Percentiles rank a stretch among this genome's conserved stretches.
Conservation (phyloP, 2,888 invertebrate genomes). For the Graphium colonna region DNA sequence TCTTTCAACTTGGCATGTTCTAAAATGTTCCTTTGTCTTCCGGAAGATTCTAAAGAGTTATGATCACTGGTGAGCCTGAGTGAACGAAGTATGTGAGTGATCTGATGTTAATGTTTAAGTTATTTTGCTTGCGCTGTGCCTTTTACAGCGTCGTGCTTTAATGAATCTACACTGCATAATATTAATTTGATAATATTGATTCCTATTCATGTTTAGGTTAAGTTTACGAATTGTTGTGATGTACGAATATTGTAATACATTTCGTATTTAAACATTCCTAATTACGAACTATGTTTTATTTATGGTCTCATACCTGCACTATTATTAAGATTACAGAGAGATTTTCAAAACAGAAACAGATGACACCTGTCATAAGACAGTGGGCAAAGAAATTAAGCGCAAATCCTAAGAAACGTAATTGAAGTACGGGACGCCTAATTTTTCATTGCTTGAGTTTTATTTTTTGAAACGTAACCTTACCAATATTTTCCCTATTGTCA, state of each 20-base stretch:
- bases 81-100: constrained; percentile 20
- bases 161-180: constrained; percentile 16
- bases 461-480: too few species aligned
- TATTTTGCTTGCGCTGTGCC: constrained; percentile 28
- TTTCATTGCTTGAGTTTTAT: too few species aligned
- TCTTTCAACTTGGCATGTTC: constrained; percentile 86
- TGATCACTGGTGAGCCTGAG: constrained; percentile 42
- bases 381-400: too few species aligned
- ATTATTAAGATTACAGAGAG: too few species aligned
- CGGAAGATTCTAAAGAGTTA: constrained; percentile 82
- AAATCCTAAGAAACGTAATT: too few species aligned
- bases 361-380: too few species aligned
- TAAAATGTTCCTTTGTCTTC: constrained; percentile 90
- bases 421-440: too few species aligned
- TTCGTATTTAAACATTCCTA: constrained; percentile 28
- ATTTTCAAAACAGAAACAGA: too few species aligned
- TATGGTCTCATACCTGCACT: neutral
- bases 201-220: constrained; percentile 25
- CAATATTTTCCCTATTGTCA: too few species aligned
- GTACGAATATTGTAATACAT: constrained; percentile 32
- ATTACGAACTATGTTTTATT: constrained; percentile 10
- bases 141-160: constrained; percentile 8
- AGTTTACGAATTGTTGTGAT: constrained; percentile 27
- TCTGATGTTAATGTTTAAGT: constrained; percentile 26
- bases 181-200: constrained; percentile 24